Base-by-base conservation (phyloP, 2,113 vertebrate genomes). In the Phrynosoma platyrhinos region DNA sequence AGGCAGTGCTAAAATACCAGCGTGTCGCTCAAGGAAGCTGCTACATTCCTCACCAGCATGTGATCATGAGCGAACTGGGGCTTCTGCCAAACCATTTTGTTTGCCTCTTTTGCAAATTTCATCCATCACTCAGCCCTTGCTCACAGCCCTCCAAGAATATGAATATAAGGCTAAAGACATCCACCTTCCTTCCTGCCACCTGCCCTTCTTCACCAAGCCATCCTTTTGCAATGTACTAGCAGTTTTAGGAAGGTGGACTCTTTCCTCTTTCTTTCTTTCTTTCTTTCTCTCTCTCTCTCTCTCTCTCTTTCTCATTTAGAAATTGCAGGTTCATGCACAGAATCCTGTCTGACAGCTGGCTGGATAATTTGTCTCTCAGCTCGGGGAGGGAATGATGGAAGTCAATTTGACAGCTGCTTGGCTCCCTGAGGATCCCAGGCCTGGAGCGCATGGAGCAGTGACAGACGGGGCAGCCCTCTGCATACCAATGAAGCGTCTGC, bases 401-500 rank as follows among this genome's bases (percentile, higher is more conserved):
- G 95, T 95, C 95, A 93, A 94, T 95, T 90, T 96, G 96, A 96
- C 96, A 96, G 96, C 95, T 95, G 96, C 62, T 77, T 93, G 92
- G 93, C 95, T 95, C 96, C 95, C 96, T 86, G 92, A 95, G 95
- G 95, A 96, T 93, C 92, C 93, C 92, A 95, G 94, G 88, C 95
- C 95, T 89, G 79, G 88, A 93, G 95, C 91, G 93, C 93, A 94
- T 2, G 42, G 94, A 95, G 95, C 94, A 92, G 95, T 89, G 95
- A 95, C 95, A 96, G 96, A 96, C 95, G 89, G 32, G 8, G 92
- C 40, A 1, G 88, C 89, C 89, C 87, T 4, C 89, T 52, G 95
- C 94, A 96, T 96, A 95, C 93, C 94, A 96, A 96, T 95, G 95
- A 96, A 88, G 95, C 91, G 87, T 89, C 92, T 94, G 94, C 94